Evolutionary conservation across 2,113 vertebrate species (phyloP).

Genomic region (Paratilapia polleni): DNA sequence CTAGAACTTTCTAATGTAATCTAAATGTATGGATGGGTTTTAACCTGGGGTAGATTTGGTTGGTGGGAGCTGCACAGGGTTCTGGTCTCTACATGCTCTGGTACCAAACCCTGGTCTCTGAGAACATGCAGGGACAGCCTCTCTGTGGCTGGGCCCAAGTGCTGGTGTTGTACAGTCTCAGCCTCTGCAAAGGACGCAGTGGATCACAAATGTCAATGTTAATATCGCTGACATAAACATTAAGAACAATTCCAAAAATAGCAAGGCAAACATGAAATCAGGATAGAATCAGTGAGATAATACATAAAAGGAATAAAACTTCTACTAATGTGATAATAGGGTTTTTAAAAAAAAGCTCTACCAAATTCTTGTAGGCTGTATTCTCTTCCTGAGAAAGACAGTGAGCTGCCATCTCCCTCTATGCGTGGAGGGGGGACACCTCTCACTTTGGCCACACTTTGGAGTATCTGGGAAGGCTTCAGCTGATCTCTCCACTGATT

Average conservation of each 20-base stretch:
- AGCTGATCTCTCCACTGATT: conserved; percentile 95
- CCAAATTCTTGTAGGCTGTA: conserved; percentile 90
- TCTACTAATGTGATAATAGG: not conserved
- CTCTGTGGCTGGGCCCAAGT: conserved; percentile 88
- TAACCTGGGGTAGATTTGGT: conserved; percentile 80
- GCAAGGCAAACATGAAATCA: not conserved
- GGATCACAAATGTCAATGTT: not conserved
- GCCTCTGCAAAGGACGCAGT: conserved; percentile 80
- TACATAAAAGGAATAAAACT: not conserved
- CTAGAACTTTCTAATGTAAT: not conserved
- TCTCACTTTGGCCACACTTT: conserved; percentile 88
- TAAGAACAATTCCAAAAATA: not conserved
- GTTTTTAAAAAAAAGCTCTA: conserved; percentile 54
- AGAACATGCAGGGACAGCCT: conserved; percentile 92
- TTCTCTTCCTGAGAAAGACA: conserved; percentile 84
- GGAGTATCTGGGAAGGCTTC: conserved; percentile 90
- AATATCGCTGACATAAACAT: not conserved
- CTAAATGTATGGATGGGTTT: not conserved
- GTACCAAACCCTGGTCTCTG: conserved; percentile 88
- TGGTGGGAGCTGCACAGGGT: conserved; percentile 93
- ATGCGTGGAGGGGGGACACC: conserved; percentile 82
- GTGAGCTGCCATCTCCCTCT: conserved; percentile 85
- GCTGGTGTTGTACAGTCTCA: conserved; percentile 86
- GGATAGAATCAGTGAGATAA: not conserved
- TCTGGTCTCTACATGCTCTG: conserved; percentile 95